Percentiles rank a stretch among this genome's conserved stretches.
phyloP scores from a whole-genome alignment of 2,888 invertebrate genomes.

The Mythimna impura region DNA sequence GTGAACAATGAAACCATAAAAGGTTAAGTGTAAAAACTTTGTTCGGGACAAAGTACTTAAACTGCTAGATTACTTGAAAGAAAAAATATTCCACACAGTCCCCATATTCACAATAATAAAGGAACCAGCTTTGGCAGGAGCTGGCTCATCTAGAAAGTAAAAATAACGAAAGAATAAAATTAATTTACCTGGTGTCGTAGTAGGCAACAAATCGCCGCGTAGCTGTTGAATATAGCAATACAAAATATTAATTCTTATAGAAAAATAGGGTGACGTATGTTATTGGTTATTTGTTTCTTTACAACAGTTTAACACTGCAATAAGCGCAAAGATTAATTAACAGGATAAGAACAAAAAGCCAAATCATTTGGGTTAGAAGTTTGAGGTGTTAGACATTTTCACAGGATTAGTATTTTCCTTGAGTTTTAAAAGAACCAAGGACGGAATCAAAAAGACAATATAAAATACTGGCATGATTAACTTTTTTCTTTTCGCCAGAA shows the following conservation, averaged over 20 bases:
- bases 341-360: slow-evolving; percentile 30
- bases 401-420: slow-evolving; percentile 18
- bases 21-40: too few species aligned
- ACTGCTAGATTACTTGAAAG: too few species aligned
- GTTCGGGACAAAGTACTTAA: too few species aligned
- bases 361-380: slow-evolving; percentile 43
- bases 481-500: too few species aligned
- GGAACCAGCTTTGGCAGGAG: not conserved
- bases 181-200: slow-evolving; percentile 6
- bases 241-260: slow-evolving; percentile 13
- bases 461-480: too few species aligned
- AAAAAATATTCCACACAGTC: too few species aligned
- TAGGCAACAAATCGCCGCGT: not conserved
- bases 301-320: slow-evolving; percentile 52
- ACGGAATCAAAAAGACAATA: not conserved
- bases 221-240: slow-evolving; percentile 34
- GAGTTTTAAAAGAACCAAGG: not conserved
- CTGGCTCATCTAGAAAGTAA: not conserved
- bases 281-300: slow-evolving; percentile 46
- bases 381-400: slow-evolving; percentile 35
- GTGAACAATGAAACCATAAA: too few species aligned
- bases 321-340: slow-evolving; percentile 60
- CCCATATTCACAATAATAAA: too few species aligned
- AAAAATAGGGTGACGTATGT: slow-evolving; percentile 1
- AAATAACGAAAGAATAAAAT: not conserved